Conservation (phyloP, 64 coral and sea anemone species). For the Cladopsammia gracilis region DNA sequence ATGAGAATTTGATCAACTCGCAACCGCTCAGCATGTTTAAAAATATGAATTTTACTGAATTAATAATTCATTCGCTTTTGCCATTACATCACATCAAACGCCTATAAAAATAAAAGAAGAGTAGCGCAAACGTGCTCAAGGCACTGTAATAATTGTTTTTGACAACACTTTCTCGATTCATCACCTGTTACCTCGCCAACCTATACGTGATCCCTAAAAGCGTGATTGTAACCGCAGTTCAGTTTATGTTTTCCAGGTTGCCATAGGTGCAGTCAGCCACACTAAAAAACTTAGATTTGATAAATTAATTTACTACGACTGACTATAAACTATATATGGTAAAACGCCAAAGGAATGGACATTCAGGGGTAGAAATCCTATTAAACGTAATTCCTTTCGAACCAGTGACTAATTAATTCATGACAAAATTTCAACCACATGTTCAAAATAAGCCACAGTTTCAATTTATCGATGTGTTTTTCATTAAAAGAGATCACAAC, state of each 20-base stretch:
- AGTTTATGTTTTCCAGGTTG: too few species aligned
- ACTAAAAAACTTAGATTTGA: too few species aligned
- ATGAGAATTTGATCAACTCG: too few species aligned
- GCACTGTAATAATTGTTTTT: not conserved
- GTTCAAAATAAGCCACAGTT: constrained; percentile 10
- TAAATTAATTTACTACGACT: too few species aligned
- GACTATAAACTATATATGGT: too few species aligned
- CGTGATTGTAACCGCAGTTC: too few species aligned
- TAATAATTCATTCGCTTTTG: constrained; percentile 15
- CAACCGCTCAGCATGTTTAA: not conserved
- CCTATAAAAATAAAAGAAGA: not conserved
- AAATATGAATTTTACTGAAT: constrained; percentile 2
- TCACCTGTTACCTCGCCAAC: not conserved
- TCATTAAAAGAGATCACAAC: not conserved
- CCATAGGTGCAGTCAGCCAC: too few species aligned
- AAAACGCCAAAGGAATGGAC: too few species aligned
- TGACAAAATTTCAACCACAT: constrained; percentile 15
- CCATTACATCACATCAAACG: not conserved
- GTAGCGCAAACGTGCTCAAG: not conserved
- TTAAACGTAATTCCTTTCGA: not conserved
- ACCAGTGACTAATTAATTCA: not conserved
- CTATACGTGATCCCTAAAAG: not conserved
- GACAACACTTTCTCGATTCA: too few species aligned
- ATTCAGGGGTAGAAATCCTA: not conserved
- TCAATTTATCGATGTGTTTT: not conserved